Percentiles rank a stretch among this genome's conserved stretches.
Conservation (phyloP, 2,888 invertebrate genomes). For the Trissonchulus latispiculum region DNA sequence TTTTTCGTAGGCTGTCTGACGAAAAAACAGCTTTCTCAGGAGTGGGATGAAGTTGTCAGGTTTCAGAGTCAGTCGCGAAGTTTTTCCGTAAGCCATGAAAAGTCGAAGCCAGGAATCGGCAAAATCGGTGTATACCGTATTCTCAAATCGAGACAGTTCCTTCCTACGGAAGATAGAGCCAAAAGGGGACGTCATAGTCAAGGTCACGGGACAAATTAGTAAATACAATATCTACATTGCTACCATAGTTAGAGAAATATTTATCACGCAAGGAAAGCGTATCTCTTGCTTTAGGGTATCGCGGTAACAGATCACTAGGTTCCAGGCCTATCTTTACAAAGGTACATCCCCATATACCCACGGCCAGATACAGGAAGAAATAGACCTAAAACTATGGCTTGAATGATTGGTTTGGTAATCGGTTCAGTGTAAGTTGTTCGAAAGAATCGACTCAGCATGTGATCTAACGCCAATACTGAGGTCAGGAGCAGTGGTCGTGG, state of each 20-base stretch:
- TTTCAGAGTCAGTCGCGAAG: slow-evolving; percentile 32
- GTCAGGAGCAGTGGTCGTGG: not conserved
- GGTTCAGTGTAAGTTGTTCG: slow-evolving; percentile 36
- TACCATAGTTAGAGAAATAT: slow-evolving; percentile 69
- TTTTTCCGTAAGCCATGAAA: slow-evolving; percentile 33
- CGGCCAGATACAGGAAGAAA: slow-evolving; percentile 66
- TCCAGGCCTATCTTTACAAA: slow-evolving; percentile 81
- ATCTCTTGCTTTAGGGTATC: slow-evolving; percentile 79
- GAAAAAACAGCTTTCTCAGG: slow-evolving; percentile 36
- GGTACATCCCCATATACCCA: slow-evolving; percentile 74
- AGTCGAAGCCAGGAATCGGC: slow-evolving; percentile 30
- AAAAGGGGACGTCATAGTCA: slow-evolving; percentile 28
- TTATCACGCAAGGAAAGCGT: slow-evolving; percentile 82
- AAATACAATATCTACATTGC: slow-evolving; percentile 39
- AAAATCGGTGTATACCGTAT: slow-evolving; percentile 39
- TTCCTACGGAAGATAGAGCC: slow-evolving; percentile 37
- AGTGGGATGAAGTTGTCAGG: slow-evolving; percentile 38
- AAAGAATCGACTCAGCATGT: slow-evolving; percentile 38
- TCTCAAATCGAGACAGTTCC: slow-evolving; percentile 40
- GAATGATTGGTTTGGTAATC: slow-evolving; percentile 34
- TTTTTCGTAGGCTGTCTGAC: slow-evolving; percentile 36
- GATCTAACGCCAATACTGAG: slow-evolving; percentile 56
- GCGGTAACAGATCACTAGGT: slow-evolving; percentile 71
- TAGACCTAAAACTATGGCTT: slow-evolving; percentile 54
- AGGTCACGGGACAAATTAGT: slow-evolving; percentile 29